Percentiles rank a stretch among this genome's conserved stretches.
phyloP scores from a whole-genome alignment of 2,888 invertebrate species.

The Noctua pronuba region DNA sequence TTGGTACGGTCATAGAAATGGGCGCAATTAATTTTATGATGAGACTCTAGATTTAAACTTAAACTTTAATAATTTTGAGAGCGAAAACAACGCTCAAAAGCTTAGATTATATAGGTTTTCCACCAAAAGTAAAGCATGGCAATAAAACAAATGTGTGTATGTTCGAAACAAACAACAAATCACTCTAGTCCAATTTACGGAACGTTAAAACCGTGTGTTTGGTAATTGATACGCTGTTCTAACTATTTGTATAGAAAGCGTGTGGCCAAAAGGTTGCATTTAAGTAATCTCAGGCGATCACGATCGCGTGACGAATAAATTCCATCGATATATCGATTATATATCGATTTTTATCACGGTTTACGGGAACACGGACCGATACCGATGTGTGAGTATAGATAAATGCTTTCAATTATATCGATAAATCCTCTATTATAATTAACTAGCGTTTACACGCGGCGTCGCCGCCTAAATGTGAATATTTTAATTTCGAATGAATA shows the following conservation, averaged over 20 bases:
- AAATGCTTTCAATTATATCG: conserved; percentile 82
- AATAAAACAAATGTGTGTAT: conserved; percentile 44
- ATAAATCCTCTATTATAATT: conserved; percentile 85
- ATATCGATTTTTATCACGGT: conserved; percentile 84
- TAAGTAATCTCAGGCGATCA: conserved; percentile 69
- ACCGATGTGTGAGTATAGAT: conserved; percentile 76
- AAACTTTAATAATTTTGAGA: not conserved
- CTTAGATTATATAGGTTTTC: not conserved
- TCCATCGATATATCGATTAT: conserved; percentile 79
- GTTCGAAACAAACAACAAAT: conserved; percentile 59
- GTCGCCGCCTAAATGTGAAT: conserved; percentile 62
- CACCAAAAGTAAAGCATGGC: conserved; percentile 30
- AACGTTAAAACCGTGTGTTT: conserved; percentile 45
- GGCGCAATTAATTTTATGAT: not conserved
- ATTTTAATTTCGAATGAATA: conserved; percentile 66
- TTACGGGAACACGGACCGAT: conserved; percentile 76
- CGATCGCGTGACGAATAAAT: conserved; percentile 82
- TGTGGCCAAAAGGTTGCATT: conserved; percentile 72
- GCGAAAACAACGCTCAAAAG: conserved; percentile 1
- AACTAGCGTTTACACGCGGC: conserved; percentile 72
- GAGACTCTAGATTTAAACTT: not conserved
- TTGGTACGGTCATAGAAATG: not conserved
- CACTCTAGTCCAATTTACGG: conserved; percentile 60
- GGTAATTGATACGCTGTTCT: conserved; percentile 63
- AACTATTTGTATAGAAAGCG: conserved; percentile 70